phyloP scores from a whole-genome alignment of 2,888 invertebrate genomes.

The Lasioglossum pauxillum region DNA sequence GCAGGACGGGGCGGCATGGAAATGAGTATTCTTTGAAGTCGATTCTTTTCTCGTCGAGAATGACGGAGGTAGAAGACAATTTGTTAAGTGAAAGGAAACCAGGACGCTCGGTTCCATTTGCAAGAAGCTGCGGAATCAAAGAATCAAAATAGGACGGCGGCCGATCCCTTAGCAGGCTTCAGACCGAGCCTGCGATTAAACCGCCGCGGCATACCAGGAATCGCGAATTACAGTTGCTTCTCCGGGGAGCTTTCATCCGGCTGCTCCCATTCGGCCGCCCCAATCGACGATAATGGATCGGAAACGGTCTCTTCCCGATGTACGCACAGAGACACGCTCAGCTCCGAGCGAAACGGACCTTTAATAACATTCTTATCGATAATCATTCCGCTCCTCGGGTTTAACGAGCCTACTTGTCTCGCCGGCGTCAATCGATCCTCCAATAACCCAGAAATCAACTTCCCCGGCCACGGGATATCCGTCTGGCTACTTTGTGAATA shows the following conservation, averaged over 20 bases:
- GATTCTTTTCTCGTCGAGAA: no score
- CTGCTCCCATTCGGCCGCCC: constrained; percentile 39
- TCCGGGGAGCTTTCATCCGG: constrained; percentile 47
- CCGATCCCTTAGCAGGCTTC: constrained; percentile 52
- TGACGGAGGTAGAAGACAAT: neutral
- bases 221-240: constrained; percentile 35
- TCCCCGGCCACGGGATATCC: constrained; percentile 25
- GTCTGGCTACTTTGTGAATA: constrained; percentile 14
- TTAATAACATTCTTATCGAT: constrained; percentile 54
- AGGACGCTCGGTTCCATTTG: constrained; percentile 25
- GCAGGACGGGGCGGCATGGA: neutral
- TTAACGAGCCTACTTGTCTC: constrained; percentile 40
- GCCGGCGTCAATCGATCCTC: constrained; percentile 31
- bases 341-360: constrained; percentile 21
- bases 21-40: neutral
- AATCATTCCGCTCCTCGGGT: constrained; percentile 28
- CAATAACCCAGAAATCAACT: constrained; percentile 54
- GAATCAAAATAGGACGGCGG: constrained; percentile 35
- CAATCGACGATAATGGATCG: constrained; percentile 56
- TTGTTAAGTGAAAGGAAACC: constrained; percentile 15
- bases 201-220: constrained; percentile 69
- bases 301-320: neutral
- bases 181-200: constrained; percentile 69
- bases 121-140: constrained; percentile 27
- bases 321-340: neutral